A percentile compares a stretch with the other conserved stretches of the same genome.
These are phyloP conservation scores for Pollimyrus isidori DNA, from an alignment of 2,113 vertebrate species.

Conservation along the genomic window DNA sequence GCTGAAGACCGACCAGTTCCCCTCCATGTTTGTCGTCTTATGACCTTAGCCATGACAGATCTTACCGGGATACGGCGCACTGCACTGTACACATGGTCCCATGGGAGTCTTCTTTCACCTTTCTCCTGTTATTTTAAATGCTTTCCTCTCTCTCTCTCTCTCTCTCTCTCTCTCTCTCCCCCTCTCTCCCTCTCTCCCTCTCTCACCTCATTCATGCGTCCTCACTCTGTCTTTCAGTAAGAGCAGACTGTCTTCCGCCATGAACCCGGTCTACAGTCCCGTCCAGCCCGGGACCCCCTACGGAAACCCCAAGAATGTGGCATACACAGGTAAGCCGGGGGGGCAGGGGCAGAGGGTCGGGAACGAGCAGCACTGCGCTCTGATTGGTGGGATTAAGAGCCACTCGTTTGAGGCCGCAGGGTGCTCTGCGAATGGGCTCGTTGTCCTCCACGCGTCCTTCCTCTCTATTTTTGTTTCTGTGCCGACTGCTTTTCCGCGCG, in stretches of 20 bases:
- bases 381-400: not conserved
- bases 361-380: not conserved
- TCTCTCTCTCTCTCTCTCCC: conserved; percentile 13
- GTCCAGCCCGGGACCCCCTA: conserved; percentile 95
- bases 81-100: not conserved
- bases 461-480: not conserved
- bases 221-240: conserved; percentile 58
- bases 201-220: conserved; percentile 24
- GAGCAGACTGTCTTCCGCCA: conserved; percentile 81
- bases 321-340: conserved; percentile 78
- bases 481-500: not conserved
- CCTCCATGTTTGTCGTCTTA: not conserved
- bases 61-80: not conserved
- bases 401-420: not conserved
- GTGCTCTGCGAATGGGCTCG: not conserved
- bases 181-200: not conserved
- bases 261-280: conserved; percentile 99
- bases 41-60: not conserved
- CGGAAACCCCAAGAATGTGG: conserved; percentile 96
- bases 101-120: not conserved
- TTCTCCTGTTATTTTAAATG: conserved; percentile 11
- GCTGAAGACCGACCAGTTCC: not conserved
- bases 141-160: not conserved
- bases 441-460: not conserved
- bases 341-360: not conserved